phyloP scores from a whole-genome alignment of 2,797 vertebrate genomes.

The Botia almorhae region DNA sequence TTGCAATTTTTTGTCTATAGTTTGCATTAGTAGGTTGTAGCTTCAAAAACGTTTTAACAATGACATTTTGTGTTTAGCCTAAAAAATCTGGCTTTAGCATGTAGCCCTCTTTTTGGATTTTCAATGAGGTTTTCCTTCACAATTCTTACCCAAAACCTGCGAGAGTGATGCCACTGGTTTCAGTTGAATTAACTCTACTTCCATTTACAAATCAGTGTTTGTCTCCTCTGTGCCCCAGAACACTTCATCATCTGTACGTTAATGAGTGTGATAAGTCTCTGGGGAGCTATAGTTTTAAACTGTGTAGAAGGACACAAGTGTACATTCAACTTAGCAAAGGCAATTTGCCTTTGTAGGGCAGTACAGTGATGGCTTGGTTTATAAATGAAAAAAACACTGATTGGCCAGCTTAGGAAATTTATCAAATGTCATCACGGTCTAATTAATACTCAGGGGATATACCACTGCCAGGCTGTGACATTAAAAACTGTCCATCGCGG shows the following conservation, averaged over 20 bases:
- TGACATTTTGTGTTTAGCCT: background rate
- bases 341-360: background rate
- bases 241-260: conserved; percentile 4
- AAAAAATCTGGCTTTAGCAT: background rate
- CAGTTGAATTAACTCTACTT: conserved; percentile 12
- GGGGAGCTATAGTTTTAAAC: background rate
- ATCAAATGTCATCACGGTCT: background rate
- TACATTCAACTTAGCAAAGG: background rate
- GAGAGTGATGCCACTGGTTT: conserved; percentile 5
- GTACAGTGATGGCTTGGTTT: no score
- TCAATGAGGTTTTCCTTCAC: background rate
- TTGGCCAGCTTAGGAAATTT: background rate
- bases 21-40: conserved; percentile 10
- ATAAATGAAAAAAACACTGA: background rate
- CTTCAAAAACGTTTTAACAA: background rate
- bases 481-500: background rate
- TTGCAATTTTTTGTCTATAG: background rate
- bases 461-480: background rate
- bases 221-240: background rate
- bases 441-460: background rate
- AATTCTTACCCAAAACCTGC: background rate
- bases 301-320: background rate
- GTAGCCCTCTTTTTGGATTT: background rate
- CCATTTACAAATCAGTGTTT: background rate
- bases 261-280: background rate